Percentiles rank a stretch among this genome's conserved stretches.
Evolutionary conservation across 2,797 vertebrate genomes (phyloP).

Genomic region (Meda fulgida): DNA sequence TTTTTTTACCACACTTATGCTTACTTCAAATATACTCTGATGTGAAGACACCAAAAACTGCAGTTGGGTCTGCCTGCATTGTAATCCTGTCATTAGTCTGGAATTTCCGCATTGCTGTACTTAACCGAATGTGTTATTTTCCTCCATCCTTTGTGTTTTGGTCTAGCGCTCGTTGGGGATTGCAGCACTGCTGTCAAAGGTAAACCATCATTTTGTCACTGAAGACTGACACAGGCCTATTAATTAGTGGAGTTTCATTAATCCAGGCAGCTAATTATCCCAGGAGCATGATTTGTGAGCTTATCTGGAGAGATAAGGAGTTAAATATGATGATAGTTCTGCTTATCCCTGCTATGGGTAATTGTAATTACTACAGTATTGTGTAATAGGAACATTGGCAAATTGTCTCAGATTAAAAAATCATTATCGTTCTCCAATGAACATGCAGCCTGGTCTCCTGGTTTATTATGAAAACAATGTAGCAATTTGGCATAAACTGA

Average conservation of each 20-base stretch:
- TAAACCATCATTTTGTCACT: conserved; percentile 67
- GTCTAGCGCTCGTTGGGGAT: not conserved
- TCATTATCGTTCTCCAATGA: conserved; percentile 78
- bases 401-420: conserved; percentile 77
- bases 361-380: conserved; percentile 67
- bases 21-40: too few species aligned
- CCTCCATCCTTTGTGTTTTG: not conserved
- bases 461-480: conserved; percentile 72
- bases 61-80: not conserved
- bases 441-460: conserved; percentile 64
- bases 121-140: not conserved
- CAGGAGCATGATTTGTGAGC: conserved; percentile 63
- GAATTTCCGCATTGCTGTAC: not conserved
- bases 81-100: not conserved
- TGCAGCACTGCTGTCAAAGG: conserved; percentile 28
- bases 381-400: conserved; percentile 70
- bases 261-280: conserved; percentile 75
- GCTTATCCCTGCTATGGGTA: conserved; percentile 66
- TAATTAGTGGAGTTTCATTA: conserved; percentile 73
- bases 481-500: conserved; percentile 67
- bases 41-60: not conserved
- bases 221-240: conserved; percentile 68
- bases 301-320: conserved; percentile 72
- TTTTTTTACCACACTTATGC: too few species aligned
- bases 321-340: conserved; percentile 70